Base-by-base conservation (phyloP, 2,113 vertebrate species). In the Myrmecophaga tridactyla region DNA sequence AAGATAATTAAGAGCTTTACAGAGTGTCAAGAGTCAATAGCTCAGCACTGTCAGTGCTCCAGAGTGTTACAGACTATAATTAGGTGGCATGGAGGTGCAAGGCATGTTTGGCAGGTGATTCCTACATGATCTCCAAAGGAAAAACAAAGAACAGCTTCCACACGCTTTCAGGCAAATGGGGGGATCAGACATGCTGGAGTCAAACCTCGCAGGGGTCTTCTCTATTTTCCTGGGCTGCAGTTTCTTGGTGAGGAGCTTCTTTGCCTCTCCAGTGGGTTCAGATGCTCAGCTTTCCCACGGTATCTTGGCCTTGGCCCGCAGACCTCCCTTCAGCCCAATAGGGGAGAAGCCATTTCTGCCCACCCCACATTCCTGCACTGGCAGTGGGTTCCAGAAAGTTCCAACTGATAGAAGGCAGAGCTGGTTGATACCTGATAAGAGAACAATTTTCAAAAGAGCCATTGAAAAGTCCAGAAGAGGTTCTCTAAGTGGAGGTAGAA, bases 1-100 rank as follows among this genome's bases (percentile, higher is more conserved):
- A 98, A 98, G 99, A 99, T 99, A 99, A 99, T 99, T 98, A 99
- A 99, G 98, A 98, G 98, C 99, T 99, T 98, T 98, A 98, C 97
- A 98, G 98, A 98, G 98, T 98, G 98, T 98, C 98, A 99, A 99
- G 98, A 99, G 99, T 98, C 98, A 99, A 98, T 98, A 98, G 99
- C 98, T 98, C 98, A 98, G 98, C 98, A 97, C 98, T 98, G 98
- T 99, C 98, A 98, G 98, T 98, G 98, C 98, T 98, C 97, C 67
- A 1, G 78, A 98, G 98, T 98, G 98, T 98, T 98, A 97, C 98
- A 98, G 97, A 98, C 98, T 99, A 98, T 99, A 99, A 99, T 99
- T 99, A 99, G 98, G 98, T 98, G 98, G 98, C 98, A 97, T 98
- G 98, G 98, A 99, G 98, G 98, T 98, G 97, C 97, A 98, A 98